Evolutionary conservation across 64 coral and sea anemone genomes (phyloP).

Genomic region (Trachythela sp.): DNA sequence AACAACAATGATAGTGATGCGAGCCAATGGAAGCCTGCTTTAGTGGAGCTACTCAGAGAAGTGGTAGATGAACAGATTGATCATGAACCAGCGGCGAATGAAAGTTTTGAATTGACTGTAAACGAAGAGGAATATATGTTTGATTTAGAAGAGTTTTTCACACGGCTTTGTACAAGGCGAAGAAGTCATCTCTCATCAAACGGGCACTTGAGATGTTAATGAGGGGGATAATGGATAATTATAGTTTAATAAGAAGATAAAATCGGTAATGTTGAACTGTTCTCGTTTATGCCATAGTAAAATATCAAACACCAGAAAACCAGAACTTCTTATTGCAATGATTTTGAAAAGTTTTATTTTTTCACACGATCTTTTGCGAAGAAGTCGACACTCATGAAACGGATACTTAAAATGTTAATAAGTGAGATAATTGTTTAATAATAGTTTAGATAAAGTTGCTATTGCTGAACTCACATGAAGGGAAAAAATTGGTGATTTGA

Average conservation of each 20-base stretch:
- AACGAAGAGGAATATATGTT: background rate
- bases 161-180: background rate
- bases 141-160: background rate
- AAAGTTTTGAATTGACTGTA: background rate
- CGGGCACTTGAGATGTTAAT: background rate
- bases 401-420: no score
- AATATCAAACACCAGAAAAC: no score
- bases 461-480: no score
- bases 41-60: background rate
- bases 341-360: no score
- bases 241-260: background rate
- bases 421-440: no score
- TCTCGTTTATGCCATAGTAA: no score
- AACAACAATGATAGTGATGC: background rate
- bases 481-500: no score
- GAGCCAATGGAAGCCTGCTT: background rate
- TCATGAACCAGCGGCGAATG: background rate
- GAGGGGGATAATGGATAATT: background rate
- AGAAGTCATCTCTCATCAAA: background rate
- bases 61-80: background rate
- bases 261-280: no score
- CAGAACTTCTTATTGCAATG: no score
- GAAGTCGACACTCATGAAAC: no score
- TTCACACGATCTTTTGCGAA: no score
- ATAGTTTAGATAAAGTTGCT: no score